Conservation (phyloP, 2,113 vertebrate genomes). For the Polypterus senegalus region DNA sequence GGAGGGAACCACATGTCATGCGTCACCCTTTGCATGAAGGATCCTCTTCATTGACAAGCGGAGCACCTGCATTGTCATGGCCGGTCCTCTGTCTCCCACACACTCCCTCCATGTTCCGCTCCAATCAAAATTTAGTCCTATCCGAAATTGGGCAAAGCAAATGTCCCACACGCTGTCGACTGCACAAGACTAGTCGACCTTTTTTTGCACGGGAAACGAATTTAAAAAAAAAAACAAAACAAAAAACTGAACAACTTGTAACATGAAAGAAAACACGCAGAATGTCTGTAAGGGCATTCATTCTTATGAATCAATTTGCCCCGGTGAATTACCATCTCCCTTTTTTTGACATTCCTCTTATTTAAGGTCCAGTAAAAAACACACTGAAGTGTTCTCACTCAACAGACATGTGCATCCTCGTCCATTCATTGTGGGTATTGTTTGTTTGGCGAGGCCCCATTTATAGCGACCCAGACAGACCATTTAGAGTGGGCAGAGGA, state of each 20-base stretch:
- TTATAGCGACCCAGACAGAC: constrained; percentile 55
- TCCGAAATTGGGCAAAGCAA: too few relatives aligned
- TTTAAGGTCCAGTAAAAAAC: constrained; percentile 41
- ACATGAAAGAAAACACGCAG: constrained; percentile 9
- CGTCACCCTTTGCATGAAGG: too few relatives aligned
- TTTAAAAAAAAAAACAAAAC: not conserved
- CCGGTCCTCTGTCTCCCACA: too few relatives aligned
- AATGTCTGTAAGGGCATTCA: constrained; percentile 10
- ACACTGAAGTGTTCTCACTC: constrained; percentile 49
- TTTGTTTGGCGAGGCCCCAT: constrained; percentile 72
- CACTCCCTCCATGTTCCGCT: too few relatives aligned
- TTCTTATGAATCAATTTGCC: constrained; percentile 20
- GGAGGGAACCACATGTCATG: too few relatives aligned
- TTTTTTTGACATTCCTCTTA: constrained; percentile 30
- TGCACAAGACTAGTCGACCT: too few relatives aligned
- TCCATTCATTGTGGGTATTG: constrained; percentile 63
- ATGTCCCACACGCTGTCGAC: too few relatives aligned
- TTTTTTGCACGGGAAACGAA: not conserved
- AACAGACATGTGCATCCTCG: constrained; percentile 70
- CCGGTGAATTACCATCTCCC: constrained; percentile 19
- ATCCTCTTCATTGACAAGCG: too few relatives aligned
- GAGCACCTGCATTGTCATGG: too few relatives aligned
- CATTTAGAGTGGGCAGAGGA: constrained; percentile 56
- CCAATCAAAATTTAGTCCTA: too few relatives aligned
- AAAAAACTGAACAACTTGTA: too few relatives aligned